Conservation (phyloP, 2,888 invertebrate genomes). For the Drosophila fungiperda region DNA sequence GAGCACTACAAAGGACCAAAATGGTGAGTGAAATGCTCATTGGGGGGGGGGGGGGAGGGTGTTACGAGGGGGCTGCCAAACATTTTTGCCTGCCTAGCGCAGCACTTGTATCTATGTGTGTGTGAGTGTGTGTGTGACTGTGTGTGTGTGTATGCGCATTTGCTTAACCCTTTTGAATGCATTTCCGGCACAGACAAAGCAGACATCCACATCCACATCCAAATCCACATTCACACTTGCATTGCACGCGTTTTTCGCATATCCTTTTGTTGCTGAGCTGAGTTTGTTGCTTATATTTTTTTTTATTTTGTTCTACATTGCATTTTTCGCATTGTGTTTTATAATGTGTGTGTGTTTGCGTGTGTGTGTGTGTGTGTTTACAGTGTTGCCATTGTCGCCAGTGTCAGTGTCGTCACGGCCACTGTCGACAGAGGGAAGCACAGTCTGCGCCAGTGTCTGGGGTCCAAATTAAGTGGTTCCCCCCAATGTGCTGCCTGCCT, state of each 20-base stretch:
- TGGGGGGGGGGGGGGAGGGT: constrained; percentile 14
- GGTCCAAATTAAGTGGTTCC: constrained; percentile 22
- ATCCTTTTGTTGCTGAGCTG: constrained; percentile 44
- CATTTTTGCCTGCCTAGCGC: constrained; percentile 21
- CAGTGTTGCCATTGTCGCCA: constrained; percentile 40
- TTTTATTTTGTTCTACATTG: constrained; percentile 42
- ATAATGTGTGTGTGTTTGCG: constrained; percentile 36
- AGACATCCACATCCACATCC: constrained; percentile 20
- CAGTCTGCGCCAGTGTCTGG: constrained; percentile 51
- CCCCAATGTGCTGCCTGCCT: constrained; percentile 1
- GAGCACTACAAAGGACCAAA: constrained; percentile 82
- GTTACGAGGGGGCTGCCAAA: constrained; percentile 11
- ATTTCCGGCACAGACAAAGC: constrained; percentile 70
- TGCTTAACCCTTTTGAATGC: constrained; percentile 78
- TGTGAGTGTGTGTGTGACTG: constrained; percentile 17
- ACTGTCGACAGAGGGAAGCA: constrained; percentile 31
- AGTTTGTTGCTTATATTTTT: constrained; percentile 32
- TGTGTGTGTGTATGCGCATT: constrained; percentile 52
- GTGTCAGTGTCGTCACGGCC: constrained; percentile 14
- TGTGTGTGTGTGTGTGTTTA: constrained; percentile 37
- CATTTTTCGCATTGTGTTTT: constrained; percentile 33
- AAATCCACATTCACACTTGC: constrained; percentile 45
- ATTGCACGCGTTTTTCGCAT: constrained; percentile 75
- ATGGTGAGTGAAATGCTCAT: constrained; percentile 80
- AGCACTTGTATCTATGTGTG: neutral